phyloP scores from a whole-genome alignment of 1,140 invertebrate species.

The Latrodectus geometricus region DNA sequence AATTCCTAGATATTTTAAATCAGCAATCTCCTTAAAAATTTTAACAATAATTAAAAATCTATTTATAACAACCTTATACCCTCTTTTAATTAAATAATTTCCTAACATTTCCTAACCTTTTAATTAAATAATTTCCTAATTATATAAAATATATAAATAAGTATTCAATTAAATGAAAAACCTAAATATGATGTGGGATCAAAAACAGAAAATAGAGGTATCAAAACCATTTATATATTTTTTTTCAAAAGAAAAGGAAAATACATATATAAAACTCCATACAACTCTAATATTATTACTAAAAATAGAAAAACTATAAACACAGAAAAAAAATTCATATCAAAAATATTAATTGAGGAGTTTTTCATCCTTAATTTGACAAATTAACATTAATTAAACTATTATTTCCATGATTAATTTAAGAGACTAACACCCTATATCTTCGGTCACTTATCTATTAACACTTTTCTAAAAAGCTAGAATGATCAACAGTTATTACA shows the following conservation, averaged over 20 bases:
- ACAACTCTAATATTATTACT: constrained; percentile 35
- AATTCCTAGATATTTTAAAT: neutral
- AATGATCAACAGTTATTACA: constrained; percentile 71
- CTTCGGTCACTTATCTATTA: constrained; percentile 7
- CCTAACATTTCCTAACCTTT: too few species aligned
- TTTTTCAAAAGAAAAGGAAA: too few species aligned
- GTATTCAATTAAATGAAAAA: constrained; percentile 62
- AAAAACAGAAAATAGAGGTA: constrained; percentile 67
- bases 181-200: constrained; percentile 64
- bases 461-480: constrained; percentile 64
- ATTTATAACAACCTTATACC: constrained; percentile 27
- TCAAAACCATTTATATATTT: constrained; percentile 63
- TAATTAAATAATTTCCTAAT: too few species aligned
- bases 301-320: constrained; percentile 61
- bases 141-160: too few species aligned
- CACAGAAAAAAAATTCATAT: constrained; percentile 64
- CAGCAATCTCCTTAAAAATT: constrained; percentile 48
- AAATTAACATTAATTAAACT: constrained; percentile 68
- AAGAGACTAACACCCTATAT: constrained; percentile 24
- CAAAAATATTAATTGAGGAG: constrained; percentile 66
- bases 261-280: too few species aligned
- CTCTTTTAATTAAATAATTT: too few species aligned
- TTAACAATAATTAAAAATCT: constrained; percentile 35
- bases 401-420: constrained; percentile 66
- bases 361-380: constrained; percentile 66